Conservation (phyloP, 1,140 invertebrate genomes). For the Bombus impatiens region DNA sequence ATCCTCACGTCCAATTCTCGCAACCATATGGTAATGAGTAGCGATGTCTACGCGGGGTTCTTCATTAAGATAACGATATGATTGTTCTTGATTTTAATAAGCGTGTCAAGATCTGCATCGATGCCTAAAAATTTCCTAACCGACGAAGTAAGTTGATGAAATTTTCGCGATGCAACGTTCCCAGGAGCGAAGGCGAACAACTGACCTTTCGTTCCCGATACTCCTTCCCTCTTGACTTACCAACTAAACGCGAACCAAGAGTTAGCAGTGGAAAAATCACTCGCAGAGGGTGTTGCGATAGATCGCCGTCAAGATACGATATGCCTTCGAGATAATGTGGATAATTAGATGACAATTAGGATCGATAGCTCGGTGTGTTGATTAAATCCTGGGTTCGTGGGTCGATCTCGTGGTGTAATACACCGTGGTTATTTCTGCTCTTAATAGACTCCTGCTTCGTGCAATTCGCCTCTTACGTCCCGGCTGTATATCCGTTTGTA, state of each 20-base stretch:
- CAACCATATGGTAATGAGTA: constrained; percentile 12
- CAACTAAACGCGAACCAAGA: background rate
- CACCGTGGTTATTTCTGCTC: constrained; percentile 7
- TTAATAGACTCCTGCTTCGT: background rate
- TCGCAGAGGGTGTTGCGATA: background rate
- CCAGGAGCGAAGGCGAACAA: constrained; percentile 2
- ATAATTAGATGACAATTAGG: constrained; percentile 17
- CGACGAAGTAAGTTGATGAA: background rate
- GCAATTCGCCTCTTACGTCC: background rate
- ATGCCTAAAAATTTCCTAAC: background rate
- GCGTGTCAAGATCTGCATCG: background rate
- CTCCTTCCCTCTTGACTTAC: background rate
- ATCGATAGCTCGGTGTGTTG: background rate
- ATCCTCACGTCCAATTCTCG: background rate
- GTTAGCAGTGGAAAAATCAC: constrained; percentile 1
- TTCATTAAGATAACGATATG: constrained; percentile 13
- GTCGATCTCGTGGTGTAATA: constrained; percentile 18
- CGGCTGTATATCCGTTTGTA: background rate
- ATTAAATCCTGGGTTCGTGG: constrained; percentile 3
- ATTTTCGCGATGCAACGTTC: constrained; percentile 1
- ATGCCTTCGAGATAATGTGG: background rate
- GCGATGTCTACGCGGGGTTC: too few relatives aligned
- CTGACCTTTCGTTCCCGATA: constrained; percentile 30
- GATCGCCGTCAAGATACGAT: background rate
- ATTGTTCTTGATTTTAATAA: constrained; percentile 32